These are phyloP conservation scores for Caerostris extrusa DNA, from an alignment of 1,140 invertebrate species.

Conservation along the genomic window DNA sequence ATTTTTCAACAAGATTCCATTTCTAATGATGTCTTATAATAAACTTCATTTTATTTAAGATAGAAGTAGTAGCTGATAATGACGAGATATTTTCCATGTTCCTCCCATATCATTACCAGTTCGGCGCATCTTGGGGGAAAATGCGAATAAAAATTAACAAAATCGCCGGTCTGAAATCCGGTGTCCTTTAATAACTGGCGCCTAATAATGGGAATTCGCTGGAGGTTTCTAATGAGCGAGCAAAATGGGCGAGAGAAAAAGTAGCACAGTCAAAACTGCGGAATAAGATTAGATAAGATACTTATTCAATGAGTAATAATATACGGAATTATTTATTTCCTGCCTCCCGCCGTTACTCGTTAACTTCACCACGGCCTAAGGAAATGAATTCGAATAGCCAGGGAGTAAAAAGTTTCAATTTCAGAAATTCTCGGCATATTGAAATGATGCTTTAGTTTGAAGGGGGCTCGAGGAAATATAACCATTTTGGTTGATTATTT, in stretches of 20 bases:
- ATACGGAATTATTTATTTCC: background rate
- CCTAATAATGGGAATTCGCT: background rate
- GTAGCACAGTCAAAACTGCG: background rate
- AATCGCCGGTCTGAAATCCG: background rate
- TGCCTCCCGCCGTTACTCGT: too few species aligned
- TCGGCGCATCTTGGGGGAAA: background rate
- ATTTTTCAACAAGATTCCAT: background rate
- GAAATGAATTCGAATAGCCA: too few species aligned
- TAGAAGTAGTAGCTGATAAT: background rate
- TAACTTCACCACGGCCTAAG: too few species aligned
- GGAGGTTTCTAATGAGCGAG: background rate
- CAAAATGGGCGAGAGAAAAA: background rate
- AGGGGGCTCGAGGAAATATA: too few species aligned
- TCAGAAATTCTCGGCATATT: too few species aligned
- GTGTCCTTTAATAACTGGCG: background rate
- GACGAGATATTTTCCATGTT: background rate
- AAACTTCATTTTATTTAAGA: background rate
- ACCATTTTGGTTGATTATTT: too few species aligned
- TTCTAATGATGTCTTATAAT: slow-evolving; percentile 4
- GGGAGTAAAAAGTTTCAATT: too few species aligned
- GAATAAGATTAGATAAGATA: background rate
- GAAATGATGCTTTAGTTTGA: too few species aligned
- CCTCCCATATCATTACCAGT: background rate
- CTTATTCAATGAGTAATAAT: background rate
- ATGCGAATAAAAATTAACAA: background rate